phyloP scores from a whole-genome alignment of 1,140 invertebrate species.

The Pachyrhynchus sulphureomaculatus region DNA sequence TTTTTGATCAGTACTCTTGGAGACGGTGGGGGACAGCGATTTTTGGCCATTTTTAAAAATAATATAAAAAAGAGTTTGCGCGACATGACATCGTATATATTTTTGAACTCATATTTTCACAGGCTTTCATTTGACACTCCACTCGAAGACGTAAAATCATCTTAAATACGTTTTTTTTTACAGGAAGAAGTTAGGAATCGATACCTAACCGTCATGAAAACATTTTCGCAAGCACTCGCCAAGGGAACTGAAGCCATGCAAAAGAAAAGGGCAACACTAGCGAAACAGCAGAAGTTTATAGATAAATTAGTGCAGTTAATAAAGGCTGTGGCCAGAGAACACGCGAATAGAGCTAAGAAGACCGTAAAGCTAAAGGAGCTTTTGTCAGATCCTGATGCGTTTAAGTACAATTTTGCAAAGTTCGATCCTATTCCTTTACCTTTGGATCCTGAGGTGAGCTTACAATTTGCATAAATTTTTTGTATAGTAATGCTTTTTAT shows the following conservation, averaged over 20 bases:
- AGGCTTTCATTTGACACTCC: no score
- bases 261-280: conserved; percentile 68
- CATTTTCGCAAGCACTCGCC: conserved; percentile 73
- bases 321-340: conserved; percentile 87
- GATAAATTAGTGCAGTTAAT: conserved; percentile 89
- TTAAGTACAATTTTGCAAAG: conserved; percentile 84
- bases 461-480: no score
- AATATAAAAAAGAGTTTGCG: no score
- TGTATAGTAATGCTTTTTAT: no score
- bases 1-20: no score
- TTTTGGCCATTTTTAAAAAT: no score
- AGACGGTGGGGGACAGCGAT: no score
- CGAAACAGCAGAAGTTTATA: conserved; percentile 86
- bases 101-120: no score
- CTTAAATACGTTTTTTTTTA: no score
- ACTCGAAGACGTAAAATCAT: no score
- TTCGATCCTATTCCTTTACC: conserved; percentile 94
- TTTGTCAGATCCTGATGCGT: conserved; percentile 72
- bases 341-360: conserved; percentile 89
- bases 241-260: conserved; percentile 68
- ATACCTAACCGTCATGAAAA: conserved; percentile 87
- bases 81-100: no score
- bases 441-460: conserved; percentile 78
- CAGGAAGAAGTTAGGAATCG: conserved; percentile 67
- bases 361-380: conserved; percentile 83